Evolutionary conservation across 2,888 invertebrate genomes (phyloP).

Genomic region (Apodemia zela): DNA sequence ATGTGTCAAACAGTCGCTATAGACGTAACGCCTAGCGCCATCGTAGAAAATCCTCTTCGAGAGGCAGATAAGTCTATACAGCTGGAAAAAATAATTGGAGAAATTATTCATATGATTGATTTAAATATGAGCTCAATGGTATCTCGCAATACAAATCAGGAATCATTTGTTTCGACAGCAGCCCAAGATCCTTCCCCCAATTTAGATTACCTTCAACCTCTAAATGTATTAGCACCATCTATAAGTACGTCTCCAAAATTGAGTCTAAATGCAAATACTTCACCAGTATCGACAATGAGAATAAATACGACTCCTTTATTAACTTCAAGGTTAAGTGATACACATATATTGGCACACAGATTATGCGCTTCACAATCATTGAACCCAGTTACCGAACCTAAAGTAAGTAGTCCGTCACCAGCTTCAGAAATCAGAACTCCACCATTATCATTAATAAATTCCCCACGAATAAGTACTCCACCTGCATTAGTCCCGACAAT

Average conservation of each 20-base stretch:
- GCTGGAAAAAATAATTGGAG: too few relatives aligned
- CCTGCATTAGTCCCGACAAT: background rate
- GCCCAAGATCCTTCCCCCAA: too few relatives aligned
- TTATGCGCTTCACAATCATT: background rate
- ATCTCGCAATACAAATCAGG: too few relatives aligned
- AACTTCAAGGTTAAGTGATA: background rate
- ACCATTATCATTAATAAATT: background rate
- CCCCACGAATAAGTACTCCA: constrained; percentile 1
- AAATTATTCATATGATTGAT: too few relatives aligned
- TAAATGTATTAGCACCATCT: too few relatives aligned
- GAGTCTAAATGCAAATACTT: background rate
- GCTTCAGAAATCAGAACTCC: background rate
- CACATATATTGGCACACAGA: background rate
- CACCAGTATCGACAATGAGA: background rate
- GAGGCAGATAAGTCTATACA: too few relatives aligned
- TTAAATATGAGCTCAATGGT: too few relatives aligned
- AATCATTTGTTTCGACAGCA: too few relatives aligned
- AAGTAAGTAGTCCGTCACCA: background rate
- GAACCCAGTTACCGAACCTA: background rate
- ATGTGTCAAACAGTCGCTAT: constrained; percentile 43
- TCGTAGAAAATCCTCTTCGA: constrained; percentile 16
- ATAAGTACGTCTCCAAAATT: too few relatives aligned
- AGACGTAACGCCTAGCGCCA: constrained; percentile 38
- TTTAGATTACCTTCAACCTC: too few relatives aligned
- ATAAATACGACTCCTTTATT: background rate